Percentiles rank a stretch among this genome's conserved stretches.
Conservation (phyloP, 2,888 invertebrate species). For the Brachyptera risi region DNA sequence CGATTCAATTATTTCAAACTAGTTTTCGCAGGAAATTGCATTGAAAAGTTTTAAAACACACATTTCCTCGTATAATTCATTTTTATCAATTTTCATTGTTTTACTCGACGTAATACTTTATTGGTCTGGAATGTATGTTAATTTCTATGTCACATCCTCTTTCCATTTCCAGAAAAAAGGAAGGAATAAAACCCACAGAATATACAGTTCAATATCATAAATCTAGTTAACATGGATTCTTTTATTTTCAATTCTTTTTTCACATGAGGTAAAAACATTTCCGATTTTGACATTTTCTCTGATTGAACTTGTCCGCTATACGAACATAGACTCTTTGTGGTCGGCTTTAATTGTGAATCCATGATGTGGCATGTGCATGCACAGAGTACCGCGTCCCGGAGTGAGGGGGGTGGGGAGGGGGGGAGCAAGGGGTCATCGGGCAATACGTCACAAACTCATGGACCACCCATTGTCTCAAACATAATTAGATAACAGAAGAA, state of each 20-base stretch:
- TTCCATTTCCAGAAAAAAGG: too few relatives aligned
- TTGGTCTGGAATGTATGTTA: too few relatives aligned
- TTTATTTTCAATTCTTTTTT: neutral
- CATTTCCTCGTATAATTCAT: too few relatives aligned
- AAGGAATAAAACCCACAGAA: neutral
- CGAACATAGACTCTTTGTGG: constrained; percentile 9
- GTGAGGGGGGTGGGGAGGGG: neutral
- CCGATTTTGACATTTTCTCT: constrained; percentile 16
- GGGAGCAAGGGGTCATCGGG: neutral
- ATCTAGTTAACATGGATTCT: neutral
- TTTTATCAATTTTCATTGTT: too few relatives aligned
- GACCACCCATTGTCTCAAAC: constrained; percentile 21
- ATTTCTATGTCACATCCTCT: too few relatives aligned
- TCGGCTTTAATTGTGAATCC: neutral
- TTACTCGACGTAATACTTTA: too few relatives aligned
- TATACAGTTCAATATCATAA: neutral
- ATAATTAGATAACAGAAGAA: constrained; percentile 21
- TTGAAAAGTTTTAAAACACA: too few relatives aligned
- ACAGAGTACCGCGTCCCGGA: neutral
- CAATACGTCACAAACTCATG: constrained; percentile 5
- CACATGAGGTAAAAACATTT: neutral
- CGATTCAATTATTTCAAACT: too few relatives aligned
- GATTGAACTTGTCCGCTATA: neutral
- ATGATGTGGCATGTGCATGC: neutral
- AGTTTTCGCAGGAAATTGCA: too few relatives aligned